Conservation (phyloP, 2,797 vertebrate species). For the Sebastes kiyomatsui region DNA sequence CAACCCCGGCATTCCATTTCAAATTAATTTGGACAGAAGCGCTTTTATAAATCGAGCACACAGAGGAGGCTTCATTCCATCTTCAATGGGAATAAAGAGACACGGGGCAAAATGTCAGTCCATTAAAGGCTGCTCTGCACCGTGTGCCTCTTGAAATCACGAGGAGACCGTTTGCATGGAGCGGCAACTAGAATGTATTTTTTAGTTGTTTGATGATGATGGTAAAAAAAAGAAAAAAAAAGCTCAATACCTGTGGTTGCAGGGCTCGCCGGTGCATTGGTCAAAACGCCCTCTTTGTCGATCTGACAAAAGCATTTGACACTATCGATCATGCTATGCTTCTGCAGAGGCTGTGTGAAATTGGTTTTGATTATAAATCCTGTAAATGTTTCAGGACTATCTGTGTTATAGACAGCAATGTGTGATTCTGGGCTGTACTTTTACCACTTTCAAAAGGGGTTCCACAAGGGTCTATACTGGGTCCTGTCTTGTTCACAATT, state of each 20-base stretch:
- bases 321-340: too few species aligned
- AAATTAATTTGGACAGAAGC: slow-evolving; percentile 68
- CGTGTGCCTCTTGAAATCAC: slow-evolving; percentile 19
- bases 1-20: slow-evolving; percentile 66
- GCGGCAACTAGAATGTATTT: slow-evolving; percentile 9
- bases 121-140: slow-evolving; percentile 28
- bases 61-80: slow-evolving; percentile 43
- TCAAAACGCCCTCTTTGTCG: not conserved
- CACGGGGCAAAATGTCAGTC: slow-evolving; percentile 41
- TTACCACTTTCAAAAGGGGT: not conserved
- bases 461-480: not conserved
- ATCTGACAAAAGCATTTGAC: not conserved
- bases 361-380: too few species aligned
- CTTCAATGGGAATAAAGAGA: slow-evolving; percentile 17
- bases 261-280: not conserved
- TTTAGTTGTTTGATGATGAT: slow-evolving; percentile 17
- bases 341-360: too few species aligned
- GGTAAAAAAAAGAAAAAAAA: not conserved
- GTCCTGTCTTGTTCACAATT: not conserved
- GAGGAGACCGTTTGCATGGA: not conserved
- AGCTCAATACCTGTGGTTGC: not conserved
- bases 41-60: slow-evolving; percentile 51
- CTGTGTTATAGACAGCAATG: too few species aligned
- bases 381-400: too few species aligned
- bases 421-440: not conserved